A percentile compares a stretch with the other conserved stretches of the same genome.
phyloP scores from a whole-genome alignment of 1,140 invertebrate species.

The Zaprionus tsacasi region DNA sequence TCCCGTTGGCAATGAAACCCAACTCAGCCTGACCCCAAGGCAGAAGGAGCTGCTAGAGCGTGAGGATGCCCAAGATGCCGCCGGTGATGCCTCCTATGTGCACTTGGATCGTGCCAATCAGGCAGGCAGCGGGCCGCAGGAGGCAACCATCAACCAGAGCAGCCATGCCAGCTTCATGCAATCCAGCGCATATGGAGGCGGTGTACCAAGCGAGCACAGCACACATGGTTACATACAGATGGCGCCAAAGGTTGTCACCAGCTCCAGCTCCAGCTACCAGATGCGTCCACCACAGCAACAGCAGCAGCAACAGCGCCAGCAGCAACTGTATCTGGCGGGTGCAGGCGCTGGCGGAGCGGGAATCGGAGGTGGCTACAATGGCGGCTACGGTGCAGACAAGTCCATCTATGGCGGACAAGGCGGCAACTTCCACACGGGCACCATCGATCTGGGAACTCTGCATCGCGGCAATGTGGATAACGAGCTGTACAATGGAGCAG shows the following conservation, averaged over 20 bases:
- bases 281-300: constrained; percentile 27
- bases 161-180: constrained; percentile 26
- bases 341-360: constrained; percentile 5
- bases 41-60: constrained; percentile 75
- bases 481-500: constrained; percentile 51
- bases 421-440: constrained; percentile 65
- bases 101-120: constrained; percentile 74
- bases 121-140: constrained; percentile 35
- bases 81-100: constrained; percentile 84
- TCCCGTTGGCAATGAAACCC: constrained; percentile 48
- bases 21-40: constrained; percentile 60
- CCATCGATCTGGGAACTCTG: constrained; percentile 66
- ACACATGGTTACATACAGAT: constrained; percentile 74
- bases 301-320: constrained; percentile 35
- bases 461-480: constrained; percentile 74
- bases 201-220: constrained; percentile 40
- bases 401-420: constrained; percentile 52
- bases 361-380: constrained; percentile 16
- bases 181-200: constrained; percentile 4
- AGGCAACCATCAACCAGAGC: constrained; percentile 57
- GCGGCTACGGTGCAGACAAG: constrained; percentile 36
- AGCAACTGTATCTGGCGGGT: constrained; percentile 40
- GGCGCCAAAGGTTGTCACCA: constrained; percentile 42
- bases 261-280: constrained; percentile 34
- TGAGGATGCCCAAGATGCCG: constrained; percentile 74